Evolutionary conservation across 2,113 vertebrate genomes (phyloP).

Genomic region (Grammomys surdaster): DNA sequence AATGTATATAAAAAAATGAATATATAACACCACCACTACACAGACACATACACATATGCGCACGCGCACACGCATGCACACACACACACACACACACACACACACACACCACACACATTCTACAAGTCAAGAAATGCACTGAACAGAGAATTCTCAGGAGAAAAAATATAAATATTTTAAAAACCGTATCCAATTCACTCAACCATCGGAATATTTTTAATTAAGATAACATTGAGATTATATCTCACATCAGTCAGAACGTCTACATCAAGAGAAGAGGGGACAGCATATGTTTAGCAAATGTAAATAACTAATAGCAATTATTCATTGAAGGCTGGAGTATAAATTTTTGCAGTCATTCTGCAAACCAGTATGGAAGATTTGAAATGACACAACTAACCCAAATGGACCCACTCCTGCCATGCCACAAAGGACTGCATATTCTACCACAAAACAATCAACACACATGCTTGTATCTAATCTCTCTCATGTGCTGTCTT

Average conservation of each 20-base stretch:
- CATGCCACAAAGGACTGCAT: not conserved
- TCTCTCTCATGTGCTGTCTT: accelerated
- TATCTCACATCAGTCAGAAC: not conserved
- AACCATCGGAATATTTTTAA: too few relatives aligned
- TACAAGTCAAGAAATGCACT: not conserved
- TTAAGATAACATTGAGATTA: not conserved
- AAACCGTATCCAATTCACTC: not conserved
- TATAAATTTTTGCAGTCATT: not conserved
- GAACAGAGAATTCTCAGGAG: not conserved
- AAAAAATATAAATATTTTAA: not conserved
- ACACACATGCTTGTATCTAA: not conserved
- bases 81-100: not conserved
- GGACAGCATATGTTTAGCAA: not conserved
- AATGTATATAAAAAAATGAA: too few relatives aligned
- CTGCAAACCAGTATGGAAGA: not conserved
- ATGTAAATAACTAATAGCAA: not conserved
- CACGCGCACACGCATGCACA: not conserved
- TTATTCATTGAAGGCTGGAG: not conserved
- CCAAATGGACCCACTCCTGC: not conserved
- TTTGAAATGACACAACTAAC: not conserved
- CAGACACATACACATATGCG: not conserved
- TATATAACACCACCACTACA: not conserved
- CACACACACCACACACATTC: not conserved
- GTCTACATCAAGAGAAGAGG: not conserved
- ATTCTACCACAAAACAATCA: not conserved